Evolutionary conservation across 2,888 invertebrate species (phyloP), one percentile per base, ranked within the genome.

Genomic region (Scaptomyza cyrtandrae): DNA sequence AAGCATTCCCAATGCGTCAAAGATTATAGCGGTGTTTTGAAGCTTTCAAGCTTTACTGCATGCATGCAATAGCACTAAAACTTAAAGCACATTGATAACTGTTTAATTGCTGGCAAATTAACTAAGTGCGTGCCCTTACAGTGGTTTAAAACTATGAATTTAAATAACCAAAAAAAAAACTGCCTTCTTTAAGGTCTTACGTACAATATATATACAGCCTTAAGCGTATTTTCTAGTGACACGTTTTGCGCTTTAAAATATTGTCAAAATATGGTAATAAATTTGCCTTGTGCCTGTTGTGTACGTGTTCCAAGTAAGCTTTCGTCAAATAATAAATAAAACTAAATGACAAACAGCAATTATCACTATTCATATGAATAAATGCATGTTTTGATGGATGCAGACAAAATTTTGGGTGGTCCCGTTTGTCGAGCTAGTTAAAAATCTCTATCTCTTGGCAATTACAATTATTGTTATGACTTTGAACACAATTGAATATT

Each of bases 241-340:
- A 74, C 73, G 73, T 74, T 64, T 59, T 56, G 45, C 43, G 39
- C n/a, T 56, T 6, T 10, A 35, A 43, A 33, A 53, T 55, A 27
- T 62, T 33, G 37, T 24, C 44, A 53, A 50, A 50, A 39, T 46
- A 56, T 35, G 43, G 39, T 24, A 55, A 54, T 49, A 24, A 14
- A 37, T 16, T 50, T 53, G 41, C 50, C 58, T 52, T 58, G 39
- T 56, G 48, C n/a, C 46, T 16, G 16, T 16, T n/a, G 37, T 48
- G 61, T 68, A 81, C 85, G 80, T 86, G 81, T 61, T 52, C 27
- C 55, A 33, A 46, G 43, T 65, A 57, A 56, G 43, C 35, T 61
- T 58, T 50, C 37, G 10, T 13, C 45, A 29, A 24, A 39, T 39
- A 29, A 13, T 13, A n/a, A 39, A 24, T 24, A 24, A 7, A 39